phyloP scores from a whole-genome alignment of 2,797 vertebrate genomes.

The Siniperca obscura region DNA sequence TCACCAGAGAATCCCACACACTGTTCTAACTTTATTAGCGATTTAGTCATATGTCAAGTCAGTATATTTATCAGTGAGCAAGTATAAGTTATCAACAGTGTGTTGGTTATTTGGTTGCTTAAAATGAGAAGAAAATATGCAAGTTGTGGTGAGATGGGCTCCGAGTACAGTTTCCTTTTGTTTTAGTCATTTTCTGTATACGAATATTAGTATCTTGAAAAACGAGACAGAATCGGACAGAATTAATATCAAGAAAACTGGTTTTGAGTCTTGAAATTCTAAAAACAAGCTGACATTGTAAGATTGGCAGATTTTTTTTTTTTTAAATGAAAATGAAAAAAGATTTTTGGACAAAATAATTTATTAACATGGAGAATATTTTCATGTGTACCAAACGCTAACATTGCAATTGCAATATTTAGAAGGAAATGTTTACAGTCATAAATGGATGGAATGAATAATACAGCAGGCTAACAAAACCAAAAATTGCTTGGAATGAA shows the following conservation, averaged over 20 bases:
- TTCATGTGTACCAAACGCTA: background rate
- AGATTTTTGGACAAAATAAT: background rate
- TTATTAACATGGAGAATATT: background rate
- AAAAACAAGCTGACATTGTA: background rate
- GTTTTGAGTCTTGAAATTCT: background rate
- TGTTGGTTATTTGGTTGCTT: background rate
- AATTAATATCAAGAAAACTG: background rate
- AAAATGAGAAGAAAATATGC: background rate
- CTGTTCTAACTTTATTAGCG: background rate
- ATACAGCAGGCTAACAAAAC: constrained; percentile 41
- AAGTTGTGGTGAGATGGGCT: background rate
- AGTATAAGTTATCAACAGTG: background rate
- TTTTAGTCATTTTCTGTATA: background rate
- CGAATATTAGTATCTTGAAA: background rate
- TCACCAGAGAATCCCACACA: no score
- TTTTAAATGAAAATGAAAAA: background rate
- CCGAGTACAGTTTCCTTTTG: background rate
- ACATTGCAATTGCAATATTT: background rate
- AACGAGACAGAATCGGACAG: background rate
- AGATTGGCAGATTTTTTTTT: background rate
- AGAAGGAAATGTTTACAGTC: constrained; percentile 27
- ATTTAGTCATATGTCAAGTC: background rate
- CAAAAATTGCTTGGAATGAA: background rate
- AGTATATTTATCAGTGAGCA: background rate
- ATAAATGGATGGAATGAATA: constrained; percentile 32